Base-by-base conservation (phyloP, 2,113 vertebrate species). In the Apus apus region DNA sequence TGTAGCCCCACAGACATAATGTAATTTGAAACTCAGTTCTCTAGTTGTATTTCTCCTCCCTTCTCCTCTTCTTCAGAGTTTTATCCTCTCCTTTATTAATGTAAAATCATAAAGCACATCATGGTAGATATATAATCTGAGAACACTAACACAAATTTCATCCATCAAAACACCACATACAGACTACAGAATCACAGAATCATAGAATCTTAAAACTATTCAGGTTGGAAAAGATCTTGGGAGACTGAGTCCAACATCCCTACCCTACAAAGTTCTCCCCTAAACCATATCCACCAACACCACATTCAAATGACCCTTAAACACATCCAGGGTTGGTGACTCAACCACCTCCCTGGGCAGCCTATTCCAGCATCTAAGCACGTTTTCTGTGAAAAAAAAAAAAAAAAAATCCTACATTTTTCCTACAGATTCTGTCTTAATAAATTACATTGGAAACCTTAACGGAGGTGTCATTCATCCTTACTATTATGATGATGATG, bases 401-500 rank as follows among this genome's bases (percentile, higher is more conserved):
- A n/a, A n/a, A n/a, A n/a, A n/a, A 38, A 38, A 38, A 38, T 38
- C 38, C 38, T 38, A 38, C 38, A 93, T 71, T 40, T 93, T 80
- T 38, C 38, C 38, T 38, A 38, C 38, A 93, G 73, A 45, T 93
- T 80, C 85, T 96, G 79, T 96, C 77, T 88, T 70, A 53, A 90
- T 93, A 97, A 97, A 95, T 96, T 97, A 93, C 54, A 80, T 29
- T 95, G 85, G 61, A 96, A 97, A 96, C 66, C 30, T 84, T 97
- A 96, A 96, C 93, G 70, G 80, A 94, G 64, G 84, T 96, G 84
- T 95, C 92, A 97, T 97, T 97, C 90, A 96, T 90, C 61, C 80
- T 53, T 80, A 64, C 67, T 94, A 75, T 90, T 91, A 94, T 86
- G 88, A 87, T 85, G 72, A 94, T 70, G 85, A 90, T 93, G 87